Conservation (phyloP, 2,113 vertebrate species). For the Eonycteris spelaea region DNA sequence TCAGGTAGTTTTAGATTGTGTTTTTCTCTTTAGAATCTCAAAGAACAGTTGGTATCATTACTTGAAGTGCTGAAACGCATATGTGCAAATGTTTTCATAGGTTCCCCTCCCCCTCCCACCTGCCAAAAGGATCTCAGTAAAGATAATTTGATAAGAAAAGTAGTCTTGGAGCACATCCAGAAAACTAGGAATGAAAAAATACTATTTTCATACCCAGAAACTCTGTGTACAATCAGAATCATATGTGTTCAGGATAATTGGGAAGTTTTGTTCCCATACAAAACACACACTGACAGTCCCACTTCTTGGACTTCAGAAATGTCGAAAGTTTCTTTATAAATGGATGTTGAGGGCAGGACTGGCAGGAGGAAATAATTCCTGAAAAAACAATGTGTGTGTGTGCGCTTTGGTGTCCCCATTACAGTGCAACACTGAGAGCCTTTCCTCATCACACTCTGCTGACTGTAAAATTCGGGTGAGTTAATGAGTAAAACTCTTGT, state of each 20-base stretch:
- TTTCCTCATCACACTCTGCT: background rate
- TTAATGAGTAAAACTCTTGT: background rate
- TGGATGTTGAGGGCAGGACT: background rate
- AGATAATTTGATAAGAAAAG: constrained; percentile 4
- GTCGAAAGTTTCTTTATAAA: background rate
- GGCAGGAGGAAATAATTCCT: background rate
- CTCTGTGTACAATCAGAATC: constrained; percentile 9
- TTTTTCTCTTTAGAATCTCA: constrained; percentile 13
- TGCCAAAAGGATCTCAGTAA: background rate
- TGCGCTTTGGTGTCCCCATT: background rate
- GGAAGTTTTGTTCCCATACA: background rate
- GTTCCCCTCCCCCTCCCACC: background rate
- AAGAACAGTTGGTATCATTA: constrained; percentile 15
- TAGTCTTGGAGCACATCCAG: constrained; percentile 18
- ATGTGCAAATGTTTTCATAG: constrained; percentile 11
- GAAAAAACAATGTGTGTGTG: background rate
- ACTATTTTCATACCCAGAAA: background rate
- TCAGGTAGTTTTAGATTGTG: background rate
- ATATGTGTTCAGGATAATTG: background rate
- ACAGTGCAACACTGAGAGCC: background rate
- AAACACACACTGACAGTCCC: background rate
- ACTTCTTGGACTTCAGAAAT: background rate
- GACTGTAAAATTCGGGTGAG: background rate
- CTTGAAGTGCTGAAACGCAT: background rate
- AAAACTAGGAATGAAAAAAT: constrained; percentile 9